These are phyloP conservation scores for Ciconia maguari DNA, from an alignment of 2,113 vertebrate genomes.

Conservation along the genomic window DNA sequence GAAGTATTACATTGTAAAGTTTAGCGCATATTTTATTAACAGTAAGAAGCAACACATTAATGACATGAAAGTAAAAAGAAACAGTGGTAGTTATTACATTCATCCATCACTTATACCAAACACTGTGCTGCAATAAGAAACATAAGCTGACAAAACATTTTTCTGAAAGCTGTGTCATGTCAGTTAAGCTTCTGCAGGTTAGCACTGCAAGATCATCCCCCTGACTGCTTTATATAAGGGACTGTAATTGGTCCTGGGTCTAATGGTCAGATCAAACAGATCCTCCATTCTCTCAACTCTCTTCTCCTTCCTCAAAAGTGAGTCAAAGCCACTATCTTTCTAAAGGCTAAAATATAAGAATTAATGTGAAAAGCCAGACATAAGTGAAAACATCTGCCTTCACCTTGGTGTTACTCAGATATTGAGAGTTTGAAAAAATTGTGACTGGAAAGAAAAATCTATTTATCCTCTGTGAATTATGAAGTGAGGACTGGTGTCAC, in stretches of 20 bases:
- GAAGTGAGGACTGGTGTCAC: background rate
- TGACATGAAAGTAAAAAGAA: background rate
- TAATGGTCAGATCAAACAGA: background rate
- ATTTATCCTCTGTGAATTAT: background rate
- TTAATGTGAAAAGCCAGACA: background rate
- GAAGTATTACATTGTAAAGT: background rate
- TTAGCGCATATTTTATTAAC: background rate
- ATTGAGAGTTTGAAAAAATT: background rate
- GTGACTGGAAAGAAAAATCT: background rate
- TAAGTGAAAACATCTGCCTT: fast-evolving
- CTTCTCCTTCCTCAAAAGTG: background rate
- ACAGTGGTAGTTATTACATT: background rate
- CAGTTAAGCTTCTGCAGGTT: background rate
- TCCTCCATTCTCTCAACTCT: background rate
- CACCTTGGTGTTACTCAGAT: background rate
- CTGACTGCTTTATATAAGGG: background rate
- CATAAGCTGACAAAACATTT: background rate
- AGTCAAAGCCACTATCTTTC: background rate
- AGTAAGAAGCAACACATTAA: background rate
- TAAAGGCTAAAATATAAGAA: background rate
- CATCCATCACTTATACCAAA: background rate
- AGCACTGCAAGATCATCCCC: background rate
- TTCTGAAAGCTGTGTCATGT: background rate
- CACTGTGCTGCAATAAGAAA: background rate
- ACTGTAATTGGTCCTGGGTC: background rate